Evolutionary conservation across 2,113 vertebrate species (phyloP).

Genomic region (Crypturellus undulatus): DNA sequence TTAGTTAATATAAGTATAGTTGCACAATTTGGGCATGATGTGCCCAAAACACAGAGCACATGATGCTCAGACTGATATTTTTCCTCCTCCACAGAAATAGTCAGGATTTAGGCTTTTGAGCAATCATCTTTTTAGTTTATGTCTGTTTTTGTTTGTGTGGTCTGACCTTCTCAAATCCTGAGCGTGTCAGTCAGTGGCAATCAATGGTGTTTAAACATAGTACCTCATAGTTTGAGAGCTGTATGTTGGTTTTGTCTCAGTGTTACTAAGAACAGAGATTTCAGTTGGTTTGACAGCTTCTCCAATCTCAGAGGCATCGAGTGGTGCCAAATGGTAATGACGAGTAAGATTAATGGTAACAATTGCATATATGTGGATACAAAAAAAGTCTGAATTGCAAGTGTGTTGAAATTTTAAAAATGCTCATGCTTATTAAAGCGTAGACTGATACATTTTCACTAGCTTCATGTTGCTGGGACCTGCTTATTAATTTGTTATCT

Average conservation of each 20-base stretch:
- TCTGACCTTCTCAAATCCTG: background rate
- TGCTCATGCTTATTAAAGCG: background rate
- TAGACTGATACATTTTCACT: background rate
- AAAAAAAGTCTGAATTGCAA: background rate
- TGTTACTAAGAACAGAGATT: background rate
- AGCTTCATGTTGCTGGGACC: background rate
- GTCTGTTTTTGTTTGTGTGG: background rate
- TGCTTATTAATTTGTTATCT: background rate
- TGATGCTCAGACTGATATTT: too few relatives aligned
- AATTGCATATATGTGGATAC: background rate
- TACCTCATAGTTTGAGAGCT: rapidly evolving
- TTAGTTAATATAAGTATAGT: background rate
- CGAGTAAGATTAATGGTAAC: background rate
- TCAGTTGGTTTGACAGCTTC: background rate
- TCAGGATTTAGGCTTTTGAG: background rate
- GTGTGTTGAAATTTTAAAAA: background rate
- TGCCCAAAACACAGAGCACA: too few relatives aligned
- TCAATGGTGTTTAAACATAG: background rate
- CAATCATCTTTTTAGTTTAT: background rate
- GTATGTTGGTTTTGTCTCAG: background rate
- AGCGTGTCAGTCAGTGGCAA: background rate
- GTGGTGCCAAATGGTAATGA: background rate
- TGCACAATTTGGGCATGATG: background rate
- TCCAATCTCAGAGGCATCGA: background rate
- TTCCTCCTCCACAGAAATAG: background rate